These are phyloP conservation scores for Sabellastarte sp. DNA, from an alignment of 2,888 invertebrate species.

Conservation along the genomic window DNA sequence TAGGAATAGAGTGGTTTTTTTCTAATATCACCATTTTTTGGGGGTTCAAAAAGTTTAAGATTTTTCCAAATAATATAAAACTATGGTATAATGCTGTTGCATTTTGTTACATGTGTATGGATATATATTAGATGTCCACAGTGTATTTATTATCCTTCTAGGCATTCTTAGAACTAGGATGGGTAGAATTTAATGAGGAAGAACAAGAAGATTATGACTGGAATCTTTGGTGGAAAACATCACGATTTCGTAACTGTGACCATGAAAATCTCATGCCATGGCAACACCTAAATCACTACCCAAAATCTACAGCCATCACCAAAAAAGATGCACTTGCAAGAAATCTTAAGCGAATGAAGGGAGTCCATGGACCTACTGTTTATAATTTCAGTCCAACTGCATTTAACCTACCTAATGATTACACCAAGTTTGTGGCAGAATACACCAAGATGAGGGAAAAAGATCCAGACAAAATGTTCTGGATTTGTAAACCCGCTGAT, in stretches of 20 bases:
- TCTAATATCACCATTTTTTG: no score
- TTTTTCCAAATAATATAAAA: no score
- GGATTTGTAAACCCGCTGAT: constrained; percentile 87
- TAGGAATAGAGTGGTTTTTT: no score
- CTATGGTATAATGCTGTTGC: no score
- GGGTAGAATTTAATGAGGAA: constrained; percentile 73
- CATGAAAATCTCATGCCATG: constrained; percentile 46
- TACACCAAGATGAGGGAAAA: constrained; percentile 60
- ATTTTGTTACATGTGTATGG: no score
- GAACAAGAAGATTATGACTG: constrained; percentile 64
- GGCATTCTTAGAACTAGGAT: constrained; percentile 76
- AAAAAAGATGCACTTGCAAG: constrained; percentile 79
- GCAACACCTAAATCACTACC: constrained; percentile 73
- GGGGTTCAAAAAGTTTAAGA: no score
- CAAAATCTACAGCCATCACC: constrained; percentile 73
- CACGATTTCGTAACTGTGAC: constrained; percentile 67
- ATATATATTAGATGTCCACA: neutral
- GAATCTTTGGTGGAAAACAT: constrained; percentile 84
- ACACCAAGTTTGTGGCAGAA: constrained; percentile 79
- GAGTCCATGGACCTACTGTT: constrained; percentile 73
- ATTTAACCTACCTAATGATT: constrained; percentile 80
- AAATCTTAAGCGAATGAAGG: constrained; percentile 74
- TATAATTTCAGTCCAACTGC: constrained; percentile 79
- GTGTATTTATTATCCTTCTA: neutral
- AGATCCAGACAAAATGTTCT: constrained; percentile 56